Conservation (phyloP, 1,140 invertebrate genomes). For the Heliconius eleuchia region DNA sequence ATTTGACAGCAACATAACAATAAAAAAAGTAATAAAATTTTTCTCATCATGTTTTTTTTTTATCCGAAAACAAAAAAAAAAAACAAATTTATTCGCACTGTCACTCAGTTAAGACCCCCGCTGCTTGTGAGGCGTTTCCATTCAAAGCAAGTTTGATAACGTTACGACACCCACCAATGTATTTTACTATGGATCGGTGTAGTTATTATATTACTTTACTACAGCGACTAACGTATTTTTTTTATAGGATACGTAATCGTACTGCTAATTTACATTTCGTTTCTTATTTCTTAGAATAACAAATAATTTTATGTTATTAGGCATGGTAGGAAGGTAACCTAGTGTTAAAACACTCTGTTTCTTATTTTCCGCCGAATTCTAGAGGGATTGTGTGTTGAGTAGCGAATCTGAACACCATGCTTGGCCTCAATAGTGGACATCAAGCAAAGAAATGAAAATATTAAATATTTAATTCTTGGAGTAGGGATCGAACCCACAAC, state of each 20-base stretch:
- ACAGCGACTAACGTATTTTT: background rate
- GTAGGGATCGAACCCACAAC: too few species aligned
- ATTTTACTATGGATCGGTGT: slow-evolving; percentile 6
- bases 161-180: slow-evolving; percentile 22
- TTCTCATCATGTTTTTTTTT: slow-evolving; percentile 7
- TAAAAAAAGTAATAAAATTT: slow-evolving; percentile 9
- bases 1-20: slow-evolving; percentile 22
- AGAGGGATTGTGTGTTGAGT: too few species aligned
- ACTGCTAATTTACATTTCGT: background rate
- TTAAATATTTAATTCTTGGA: too few species aligned
- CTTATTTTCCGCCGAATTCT: too few species aligned
- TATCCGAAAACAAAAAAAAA: slow-evolving; percentile 13
- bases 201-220: slow-evolving; percentile 11
- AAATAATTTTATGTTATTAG: too few species aligned
- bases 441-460: too few species aligned
- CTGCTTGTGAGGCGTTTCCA: slow-evolving; percentile 24
- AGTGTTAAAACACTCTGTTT: too few species aligned
- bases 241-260: background rate
- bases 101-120: slow-evolving; percentile 21
- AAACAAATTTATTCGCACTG: slow-evolving; percentile 16
- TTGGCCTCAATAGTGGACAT: too few species aligned
- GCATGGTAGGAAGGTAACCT: too few species aligned
- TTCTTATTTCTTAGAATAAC: too few species aligned
- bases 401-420: too few species aligned
- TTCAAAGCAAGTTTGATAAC: slow-evolving; percentile 7